Evolutionary conservation across 2,888 invertebrate species (phyloP), one percentile per base, ranked within the genome.

Genomic region (Andrena chrysosceles): DNA sequence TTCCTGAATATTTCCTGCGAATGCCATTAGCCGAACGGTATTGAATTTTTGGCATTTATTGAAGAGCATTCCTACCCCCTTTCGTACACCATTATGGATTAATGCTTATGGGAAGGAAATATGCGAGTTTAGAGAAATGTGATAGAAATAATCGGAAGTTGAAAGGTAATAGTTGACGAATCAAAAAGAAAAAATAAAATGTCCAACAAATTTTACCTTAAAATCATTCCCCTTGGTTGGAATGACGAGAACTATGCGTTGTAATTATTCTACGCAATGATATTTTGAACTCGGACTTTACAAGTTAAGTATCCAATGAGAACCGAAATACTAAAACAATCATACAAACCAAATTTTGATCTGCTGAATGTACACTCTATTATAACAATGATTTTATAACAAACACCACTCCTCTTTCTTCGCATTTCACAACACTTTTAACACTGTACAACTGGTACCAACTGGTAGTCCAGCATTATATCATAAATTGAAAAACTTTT

Each of bases 391-490:
- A 49, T 10, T 33, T 59, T 60, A 20, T 16, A 16, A n/a, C n/a
- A 20, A 69, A 16, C 52, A 23, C 31, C 0, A n/a, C n/a, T 35
- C 23, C 48, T 42, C 10, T 23, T 1, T 5, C 23, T 54, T 31
- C n/a, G 60, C 10, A 10, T 60, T 69, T 42, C 80, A 74, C 80
- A 16, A 0, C 69, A 81, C 72, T 63, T 16, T 54, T 29, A n/a
- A 16, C 81, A 81, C 81, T 59, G 20, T 5, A n/a, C 20, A 16
- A 10, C 1, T 26, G 7, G 20, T 26, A 2, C 49, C 20, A 13
- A 10, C 1, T 23, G 16, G 13, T 26, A 10, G 33, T n/a, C 59
- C n/a, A 26, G 6, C 16, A n/a, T 52, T 42, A 23, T 16, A 13
- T 13, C 31, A 23, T 7, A 7, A 77, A 56, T 7, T 20, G 23